Evolutionary conservation across 2,888 invertebrate genomes (phyloP).

Genomic region (Arge pagana): DNA sequence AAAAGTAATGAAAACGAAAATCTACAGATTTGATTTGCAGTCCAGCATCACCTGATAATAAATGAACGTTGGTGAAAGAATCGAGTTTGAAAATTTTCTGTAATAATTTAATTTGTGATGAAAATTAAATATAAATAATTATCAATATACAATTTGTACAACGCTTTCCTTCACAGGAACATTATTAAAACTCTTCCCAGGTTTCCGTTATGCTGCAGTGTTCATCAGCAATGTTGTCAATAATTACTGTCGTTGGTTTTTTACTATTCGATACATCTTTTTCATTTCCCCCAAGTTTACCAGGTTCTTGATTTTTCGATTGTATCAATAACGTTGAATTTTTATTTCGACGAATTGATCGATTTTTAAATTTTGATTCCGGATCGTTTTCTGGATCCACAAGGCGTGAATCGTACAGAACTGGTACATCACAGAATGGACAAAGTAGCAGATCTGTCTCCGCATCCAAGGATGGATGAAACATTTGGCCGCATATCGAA

Average conservation of each 20-base stretch:
- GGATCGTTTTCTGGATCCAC: no score
- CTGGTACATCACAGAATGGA: slow-evolving; percentile 48
- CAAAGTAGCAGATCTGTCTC: slow-evolving; percentile 43
- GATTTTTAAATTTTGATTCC: not conserved
- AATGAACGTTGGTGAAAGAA: no score
- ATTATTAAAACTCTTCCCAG: slow-evolving; percentile 29
- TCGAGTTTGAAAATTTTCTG: no score
- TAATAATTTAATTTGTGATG: slow-evolving; percentile 3
- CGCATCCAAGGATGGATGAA: slow-evolving; percentile 46
- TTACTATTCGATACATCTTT: slow-evolving; percentile 4
- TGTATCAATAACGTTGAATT: not conserved
- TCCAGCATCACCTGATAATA: no score
- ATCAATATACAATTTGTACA: not conserved
- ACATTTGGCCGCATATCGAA: slow-evolving; percentile 45
- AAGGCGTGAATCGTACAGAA: slow-evolving; percentile 38
- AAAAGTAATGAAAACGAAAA: no score
- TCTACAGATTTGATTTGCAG: no score
- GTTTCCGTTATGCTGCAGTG: slow-evolving; percentile 29
- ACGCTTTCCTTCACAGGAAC: no score
- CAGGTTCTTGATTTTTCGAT: slow-evolving; percentile 15
- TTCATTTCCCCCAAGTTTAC: slow-evolving; percentile 24
- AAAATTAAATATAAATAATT: slow-evolving; percentile 3
- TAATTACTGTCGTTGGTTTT: slow-evolving; percentile 27
- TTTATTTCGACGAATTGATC: slow-evolving; percentile 2
- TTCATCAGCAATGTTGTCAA: slow-evolving; percentile 28